phyloP scores from a whole-genome alignment of 2,113 vertebrate species.

The Martes martes region DNA sequence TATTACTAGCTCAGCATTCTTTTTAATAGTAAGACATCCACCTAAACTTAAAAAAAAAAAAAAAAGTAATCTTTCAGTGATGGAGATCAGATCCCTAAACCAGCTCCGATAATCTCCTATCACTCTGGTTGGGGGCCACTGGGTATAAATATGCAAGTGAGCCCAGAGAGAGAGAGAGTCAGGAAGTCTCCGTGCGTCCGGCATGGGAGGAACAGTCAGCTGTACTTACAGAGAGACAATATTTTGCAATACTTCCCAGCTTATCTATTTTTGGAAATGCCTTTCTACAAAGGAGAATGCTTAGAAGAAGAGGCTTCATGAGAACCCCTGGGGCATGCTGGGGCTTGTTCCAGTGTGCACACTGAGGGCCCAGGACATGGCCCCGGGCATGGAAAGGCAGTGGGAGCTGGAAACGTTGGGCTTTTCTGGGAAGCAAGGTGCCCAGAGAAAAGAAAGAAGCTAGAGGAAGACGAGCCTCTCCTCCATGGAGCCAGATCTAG shows the following conservation, averaged over 20 bases:
- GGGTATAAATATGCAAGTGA: neutral
- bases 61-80: neutral
- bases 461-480: neutral
- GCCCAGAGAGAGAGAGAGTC: neutral
- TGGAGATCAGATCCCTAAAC: neutral
- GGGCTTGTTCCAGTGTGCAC: neutral
- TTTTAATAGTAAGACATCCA: conserved; percentile 1
- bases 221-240: neutral
- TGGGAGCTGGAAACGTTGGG: neutral
- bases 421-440: neutral
- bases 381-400: neutral
- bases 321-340: neutral
- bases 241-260: neutral
- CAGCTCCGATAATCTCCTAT: neutral
- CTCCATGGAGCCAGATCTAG: neutral
- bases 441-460: neutral
- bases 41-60: neutral
- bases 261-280: neutral
- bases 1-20: neutral
- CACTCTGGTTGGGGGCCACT: neutral
- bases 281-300: neutral
- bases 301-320: neutral
- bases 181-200: neutral
- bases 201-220: neutral
- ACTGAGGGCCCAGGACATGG: neutral